A percentile compares a stretch with the other conserved stretches of the same genome.
phyloP scores from a whole-genome alignment of 2,113 vertebrate species.

The Cromileptes altivelis region DNA sequence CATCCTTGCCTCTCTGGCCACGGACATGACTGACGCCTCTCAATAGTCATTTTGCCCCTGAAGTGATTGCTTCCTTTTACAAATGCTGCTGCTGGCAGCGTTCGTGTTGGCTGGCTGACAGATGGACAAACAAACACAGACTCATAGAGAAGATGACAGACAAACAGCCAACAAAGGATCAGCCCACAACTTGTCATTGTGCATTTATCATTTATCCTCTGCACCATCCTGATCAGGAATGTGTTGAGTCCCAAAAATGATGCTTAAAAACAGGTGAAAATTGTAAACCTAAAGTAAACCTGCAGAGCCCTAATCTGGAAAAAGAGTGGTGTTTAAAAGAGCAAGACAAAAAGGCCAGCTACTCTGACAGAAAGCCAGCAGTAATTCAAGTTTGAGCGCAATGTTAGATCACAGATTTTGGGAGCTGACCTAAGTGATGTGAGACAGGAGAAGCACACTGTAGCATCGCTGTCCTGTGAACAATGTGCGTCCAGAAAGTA shows the following conservation, averaged over 20 bases:
- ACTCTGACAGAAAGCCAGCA: background rate
- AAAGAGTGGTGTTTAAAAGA: background rate
- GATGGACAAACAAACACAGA: constrained; percentile 40
- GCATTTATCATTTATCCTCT: background rate
- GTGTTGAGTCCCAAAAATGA: background rate
- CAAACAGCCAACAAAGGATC: background rate
- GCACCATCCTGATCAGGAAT: background rate
- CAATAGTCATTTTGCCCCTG: constrained; percentile 33
- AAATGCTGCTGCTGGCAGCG: constrained; percentile 27
- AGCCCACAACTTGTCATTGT: background rate
- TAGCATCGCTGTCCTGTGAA: background rate
- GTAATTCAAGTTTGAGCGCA: background rate
- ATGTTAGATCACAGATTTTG: background rate
- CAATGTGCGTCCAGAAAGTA: background rate
- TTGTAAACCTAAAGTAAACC: background rate
- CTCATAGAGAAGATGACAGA: background rate
- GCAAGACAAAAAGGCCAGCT: background rate
- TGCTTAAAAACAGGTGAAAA: background rate
- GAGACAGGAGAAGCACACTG: background rate
- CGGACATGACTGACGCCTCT: constrained; percentile 40
- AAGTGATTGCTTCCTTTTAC: constrained; percentile 69
- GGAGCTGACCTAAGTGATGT: background rate
- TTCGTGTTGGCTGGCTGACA: constrained; percentile 16
- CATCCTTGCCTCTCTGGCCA: constrained; percentile 20
- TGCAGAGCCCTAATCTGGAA: background rate